Evolutionary conservation across 2,113 vertebrate genomes (phyloP).

Genomic region (Burhinus bistriatus): DNA sequence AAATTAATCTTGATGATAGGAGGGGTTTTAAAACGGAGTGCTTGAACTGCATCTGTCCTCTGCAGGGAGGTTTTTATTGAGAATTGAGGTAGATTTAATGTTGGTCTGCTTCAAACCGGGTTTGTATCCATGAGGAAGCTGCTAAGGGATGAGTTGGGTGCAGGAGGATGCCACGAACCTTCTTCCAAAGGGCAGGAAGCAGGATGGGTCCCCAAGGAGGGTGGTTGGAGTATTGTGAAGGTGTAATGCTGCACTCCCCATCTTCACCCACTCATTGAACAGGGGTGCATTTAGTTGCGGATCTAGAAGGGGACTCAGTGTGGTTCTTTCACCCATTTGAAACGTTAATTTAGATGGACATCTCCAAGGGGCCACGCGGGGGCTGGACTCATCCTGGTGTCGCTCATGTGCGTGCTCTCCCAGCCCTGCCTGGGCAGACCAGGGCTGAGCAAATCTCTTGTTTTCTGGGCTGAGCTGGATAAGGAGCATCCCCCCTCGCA

Average conservation of each 20-base stretch:
- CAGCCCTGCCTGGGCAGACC: neutral
- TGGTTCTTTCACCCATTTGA: neutral
- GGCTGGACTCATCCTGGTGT: neutral
- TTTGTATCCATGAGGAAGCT: neutral
- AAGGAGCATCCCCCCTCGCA: rapidly evolving
- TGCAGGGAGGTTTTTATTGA: neutral
- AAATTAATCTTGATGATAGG: neutral
- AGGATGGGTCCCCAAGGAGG: neutral
- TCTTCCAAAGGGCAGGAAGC: neutral
- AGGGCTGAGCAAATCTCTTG: neutral
- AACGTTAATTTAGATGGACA: neutral
- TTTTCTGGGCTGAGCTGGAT: neutral
- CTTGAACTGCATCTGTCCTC: neutral
- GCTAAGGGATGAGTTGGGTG: neutral
- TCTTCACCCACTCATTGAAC: neutral
- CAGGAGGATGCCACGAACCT: neutral
- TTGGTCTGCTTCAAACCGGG: rapidly evolving
- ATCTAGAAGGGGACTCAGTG: neutral
- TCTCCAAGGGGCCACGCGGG: rapidly evolving
- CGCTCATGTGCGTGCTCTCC: rapidly evolving
- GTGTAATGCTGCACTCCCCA: neutral
- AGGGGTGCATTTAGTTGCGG: rapidly evolving
- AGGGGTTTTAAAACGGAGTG: neutral
- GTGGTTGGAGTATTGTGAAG: neutral
- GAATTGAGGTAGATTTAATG: neutral